Evolutionary conservation across 2,113 vertebrate species (phyloP), one percentile per base, ranked within the genome.

Genomic region (Chlorocebus sabaeus): DNA sequence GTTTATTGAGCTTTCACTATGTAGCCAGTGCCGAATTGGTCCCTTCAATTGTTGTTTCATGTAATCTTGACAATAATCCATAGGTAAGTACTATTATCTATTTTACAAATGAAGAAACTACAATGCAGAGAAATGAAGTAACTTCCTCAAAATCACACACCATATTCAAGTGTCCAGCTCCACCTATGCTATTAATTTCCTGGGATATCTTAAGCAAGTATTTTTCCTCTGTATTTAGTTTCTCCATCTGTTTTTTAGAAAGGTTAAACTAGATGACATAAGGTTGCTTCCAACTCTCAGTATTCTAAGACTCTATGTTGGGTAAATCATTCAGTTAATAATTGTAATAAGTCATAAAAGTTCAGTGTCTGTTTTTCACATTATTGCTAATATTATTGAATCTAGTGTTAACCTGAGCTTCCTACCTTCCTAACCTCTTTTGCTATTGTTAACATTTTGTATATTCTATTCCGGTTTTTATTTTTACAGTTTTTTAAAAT

Each of bases 401-500:
- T 45, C 40, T 80, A 40, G 5, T 85, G 4, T 85, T 95, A 55
- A 43, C 43, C 40, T 85, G 59, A 79, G 61, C 61, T 85, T 90
- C 61, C 72, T 25, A 50, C 40, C 57, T 78, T 78, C 59, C 18
- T 70, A 48, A 1, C 55, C 59, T 79, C 40, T 45, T 84, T 90
- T 70, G 25, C 72, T 35, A 8, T 70, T 70, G 17, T 79, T 95
- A 79, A 67, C 23, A 91, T 85, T 57, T 91, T 70, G 6, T 85
- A 25, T 90, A 79, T 48, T 95, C 78, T 70, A 79, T 90, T 90
- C 79, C 78, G 32, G 67, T 48, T 95, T 84, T 90, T 76, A 78
- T 85, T 91, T 59, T 85, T 95, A 48, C 40, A 79, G 45, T 59
- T 61, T 81, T 76, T 68, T 17, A 40, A 94, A 90, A 78, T 90